Evolutionary conservation across 2,113 vertebrate species (phyloP), one percentile per base, ranked within the genome.

Genomic region (Cyrtonyx montezumae): DNA sequence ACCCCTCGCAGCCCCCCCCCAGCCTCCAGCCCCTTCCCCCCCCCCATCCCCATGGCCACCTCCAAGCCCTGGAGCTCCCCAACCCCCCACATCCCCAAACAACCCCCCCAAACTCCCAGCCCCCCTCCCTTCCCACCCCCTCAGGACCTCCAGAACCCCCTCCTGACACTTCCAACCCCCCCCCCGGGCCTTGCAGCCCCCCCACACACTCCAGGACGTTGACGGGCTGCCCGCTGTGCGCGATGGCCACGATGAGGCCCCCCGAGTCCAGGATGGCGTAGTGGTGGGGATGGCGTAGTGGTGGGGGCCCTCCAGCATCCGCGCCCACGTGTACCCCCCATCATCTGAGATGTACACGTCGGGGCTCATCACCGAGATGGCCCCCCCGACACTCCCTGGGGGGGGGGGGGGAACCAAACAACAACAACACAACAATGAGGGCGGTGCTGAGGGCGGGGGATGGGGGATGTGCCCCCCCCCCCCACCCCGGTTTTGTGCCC

Each of bases 221-320:
- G 96, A 99, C 97, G 32, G 98, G 97, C 46, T 78, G 93, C 87
- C 90, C 90, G 88, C 95, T 98, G 94, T 99, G 98, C 67, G 99
- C 98, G 49, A 99, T 97, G 43, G 99, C 99, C 73, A 99, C 98
- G 28, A 99, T 98, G 86, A 99, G 98, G 28, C 98, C 99, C 14
- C 99, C 99, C 0, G 99, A 99, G 84, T 99, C 99, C 95, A 99
- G 94, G 94, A 99, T 99, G 68, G 99, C 98, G 3, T 99, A 99
- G 74, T 99, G 98, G 94, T 99, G 99, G 2, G 99, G 99, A 99
- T 99, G 68, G 99, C 98, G 3, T 99, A 99, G 74, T 99, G 98
- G 94, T 99, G 99, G 2, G 99, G 99, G 22, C 99, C 99, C 77
- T 91, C 95, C 80, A 99, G 98, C 85, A 99, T 98, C 93, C 96